Percentiles rank a stretch among this genome's conserved stretches.
Conservation (phyloP, 1,140 invertebrate species). For the Plodia interpunctella region DNA sequence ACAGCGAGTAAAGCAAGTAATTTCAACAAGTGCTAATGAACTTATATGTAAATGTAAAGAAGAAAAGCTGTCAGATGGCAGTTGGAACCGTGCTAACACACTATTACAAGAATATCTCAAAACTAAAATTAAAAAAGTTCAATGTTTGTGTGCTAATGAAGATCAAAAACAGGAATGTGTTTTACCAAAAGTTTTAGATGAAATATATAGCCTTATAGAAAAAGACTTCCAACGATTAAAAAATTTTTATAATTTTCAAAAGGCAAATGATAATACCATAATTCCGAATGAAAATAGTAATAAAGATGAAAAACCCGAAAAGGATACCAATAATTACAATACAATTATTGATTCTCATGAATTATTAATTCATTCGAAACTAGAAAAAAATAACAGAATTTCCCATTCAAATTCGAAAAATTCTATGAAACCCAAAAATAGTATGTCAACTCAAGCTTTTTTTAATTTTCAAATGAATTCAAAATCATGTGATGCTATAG, state of each 20-base stretch:
- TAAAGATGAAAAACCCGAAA: constrained; percentile 25
- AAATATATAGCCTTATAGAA: constrained; percentile 56
- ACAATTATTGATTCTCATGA: background rate
- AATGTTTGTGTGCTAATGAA: constrained; percentile 39
- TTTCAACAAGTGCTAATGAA: constrained; percentile 40
- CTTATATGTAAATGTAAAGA: constrained; percentile 37
- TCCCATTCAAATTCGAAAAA: too few species aligned
- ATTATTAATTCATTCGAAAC: background rate
- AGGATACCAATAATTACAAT: constrained; percentile 20
- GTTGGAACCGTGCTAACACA: constrained; percentile 53
- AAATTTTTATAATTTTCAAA: constrained; percentile 37
- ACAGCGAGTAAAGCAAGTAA: constrained; percentile 51
- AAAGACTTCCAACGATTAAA: constrained; percentile 56
- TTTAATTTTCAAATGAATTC: constrained; percentile 27
- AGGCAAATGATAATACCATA: constrained; percentile 3
- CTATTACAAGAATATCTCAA: constrained; percentile 64
- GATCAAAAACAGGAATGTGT: constrained; percentile 26
- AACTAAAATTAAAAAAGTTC: constrained; percentile 54
- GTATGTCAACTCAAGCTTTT: constrained; percentile 34
- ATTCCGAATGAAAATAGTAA: background rate
- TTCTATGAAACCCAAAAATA: constrained; percentile 16
- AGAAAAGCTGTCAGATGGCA: constrained; percentile 27
- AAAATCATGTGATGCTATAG: constrained; percentile 43
- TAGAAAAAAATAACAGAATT: background rate
- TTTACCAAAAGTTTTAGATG: constrained; percentile 42